Conservation (phyloP, 2,797 vertebrate genomes). For the Onychomys leucogaster region DNA sequence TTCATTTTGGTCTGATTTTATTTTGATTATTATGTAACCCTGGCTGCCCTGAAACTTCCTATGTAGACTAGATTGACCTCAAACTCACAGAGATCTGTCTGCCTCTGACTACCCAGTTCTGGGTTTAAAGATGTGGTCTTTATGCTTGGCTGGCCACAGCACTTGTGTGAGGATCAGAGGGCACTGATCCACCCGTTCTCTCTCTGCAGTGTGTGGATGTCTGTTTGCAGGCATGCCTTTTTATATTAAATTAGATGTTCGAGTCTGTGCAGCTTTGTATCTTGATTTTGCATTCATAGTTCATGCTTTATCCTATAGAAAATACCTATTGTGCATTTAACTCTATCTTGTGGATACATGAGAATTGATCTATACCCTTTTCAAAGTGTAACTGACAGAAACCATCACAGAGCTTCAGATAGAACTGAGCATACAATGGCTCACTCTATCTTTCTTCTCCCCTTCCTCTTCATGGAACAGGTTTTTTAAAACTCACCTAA, state of each 20-base stretch:
- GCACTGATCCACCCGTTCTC: not conserved
- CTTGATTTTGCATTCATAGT: slow-evolving; percentile 2
- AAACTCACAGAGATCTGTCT: not conserved
- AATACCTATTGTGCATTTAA: not conserved
- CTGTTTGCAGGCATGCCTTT: not conserved
- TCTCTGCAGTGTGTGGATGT: not conserved
- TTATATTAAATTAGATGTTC: not conserved
- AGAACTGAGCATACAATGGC: not conserved
- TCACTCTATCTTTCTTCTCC: not conserved
- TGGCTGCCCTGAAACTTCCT: not conserved
- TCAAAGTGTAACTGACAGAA: not conserved
- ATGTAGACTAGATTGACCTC: not conserved
- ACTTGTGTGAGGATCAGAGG: not conserved
- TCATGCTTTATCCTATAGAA: not conserved
- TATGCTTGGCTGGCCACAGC: not conserved
- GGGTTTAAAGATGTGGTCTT: not conserved
- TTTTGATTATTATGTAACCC: not conserved
- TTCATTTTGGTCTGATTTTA: not conserved
- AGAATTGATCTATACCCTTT: not conserved
- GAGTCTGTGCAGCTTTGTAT: not conserved
- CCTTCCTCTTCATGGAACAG: not conserved
- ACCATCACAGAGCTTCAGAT: not conserved
- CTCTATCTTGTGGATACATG: not conserved
- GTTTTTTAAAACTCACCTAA: slow-evolving; percentile 18
- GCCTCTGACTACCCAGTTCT: not conserved